phyloP scores from a whole-genome alignment of 2,888 invertebrate species.

The Dorcus hopei region DNA sequence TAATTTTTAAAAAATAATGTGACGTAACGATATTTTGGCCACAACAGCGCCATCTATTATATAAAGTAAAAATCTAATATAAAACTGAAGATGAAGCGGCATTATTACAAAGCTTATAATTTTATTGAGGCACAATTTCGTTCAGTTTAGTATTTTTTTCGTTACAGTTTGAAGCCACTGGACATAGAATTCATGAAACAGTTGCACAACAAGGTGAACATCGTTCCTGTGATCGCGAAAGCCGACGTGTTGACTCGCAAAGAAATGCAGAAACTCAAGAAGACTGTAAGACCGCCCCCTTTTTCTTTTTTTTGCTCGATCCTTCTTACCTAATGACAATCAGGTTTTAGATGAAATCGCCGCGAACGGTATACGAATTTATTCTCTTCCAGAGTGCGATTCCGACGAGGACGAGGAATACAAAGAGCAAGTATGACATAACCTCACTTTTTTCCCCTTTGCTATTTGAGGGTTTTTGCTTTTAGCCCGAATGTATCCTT shows the following conservation, averaged over 20 bases:
- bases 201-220: slow-evolving; percentile 91
- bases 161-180: slow-evolving; percentile 78
- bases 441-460: slow-evolving; percentile 10
- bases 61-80: too few relatives aligned
- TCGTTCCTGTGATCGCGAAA: slow-evolving; percentile 97
- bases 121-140: too few relatives aligned
- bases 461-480: not conserved
- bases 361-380: slow-evolving; percentile 88
- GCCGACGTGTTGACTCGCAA: slow-evolving; percentile 93
- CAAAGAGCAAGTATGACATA: slow-evolving; percentile 66
- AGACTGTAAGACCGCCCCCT: slow-evolving; percentile 57
- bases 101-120: too few relatives aligned
- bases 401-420: slow-evolving; percentile 95
- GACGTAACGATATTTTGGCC: too few relatives aligned
- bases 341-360: slow-evolving; percentile 88
- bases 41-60: too few relatives aligned
- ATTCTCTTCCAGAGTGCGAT: slow-evolving; percentile 93
- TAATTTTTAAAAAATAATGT: too few relatives aligned
- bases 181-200: slow-evolving; percentile 97
- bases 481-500: too few relatives aligned
- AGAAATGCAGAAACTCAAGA: slow-evolving; percentile 83
- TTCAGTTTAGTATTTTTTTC: too few relatives aligned
- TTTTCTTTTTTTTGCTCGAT: not conserved
- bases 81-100: too few relatives aligned
- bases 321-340: not conserved